Evolutionary conservation across 2,888 invertebrate genomes (phyloP).

Genomic region (Sipha maydis): DNA sequence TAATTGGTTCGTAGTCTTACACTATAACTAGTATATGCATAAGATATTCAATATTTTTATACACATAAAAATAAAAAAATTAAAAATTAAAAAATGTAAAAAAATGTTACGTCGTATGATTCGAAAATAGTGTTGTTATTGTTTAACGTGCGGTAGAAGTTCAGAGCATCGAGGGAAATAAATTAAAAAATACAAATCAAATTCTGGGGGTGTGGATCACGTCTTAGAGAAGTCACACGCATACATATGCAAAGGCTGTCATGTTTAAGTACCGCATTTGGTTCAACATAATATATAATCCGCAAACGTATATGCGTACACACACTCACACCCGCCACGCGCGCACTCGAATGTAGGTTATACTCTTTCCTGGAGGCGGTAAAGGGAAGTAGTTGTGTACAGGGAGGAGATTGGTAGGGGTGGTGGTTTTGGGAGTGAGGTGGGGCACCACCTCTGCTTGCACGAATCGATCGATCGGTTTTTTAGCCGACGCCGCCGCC

Average conservation of each 20-base stretch:
- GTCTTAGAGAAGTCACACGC: neutral
- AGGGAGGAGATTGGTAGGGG: too few species aligned
- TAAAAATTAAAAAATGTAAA: too few species aligned
- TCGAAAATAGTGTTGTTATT: too few species aligned
- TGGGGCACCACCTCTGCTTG: neutral
- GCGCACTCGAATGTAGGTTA: slow-evolving; percentile 48
- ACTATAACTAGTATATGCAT: too few species aligned
- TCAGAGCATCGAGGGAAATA: neutral
- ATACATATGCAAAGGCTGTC: neutral
- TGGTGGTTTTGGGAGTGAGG: neutral
- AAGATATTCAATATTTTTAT: too few species aligned
- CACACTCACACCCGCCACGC: neutral
- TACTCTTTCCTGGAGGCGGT: neutral
- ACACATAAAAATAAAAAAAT: too few species aligned
- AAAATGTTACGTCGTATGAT: too few species aligned
- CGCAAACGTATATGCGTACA: neutral
- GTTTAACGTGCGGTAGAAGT: too few species aligned
- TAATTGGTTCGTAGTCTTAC: too few species aligned
- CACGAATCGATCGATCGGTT: slow-evolving; percentile 44
- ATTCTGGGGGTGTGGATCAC: neutral
- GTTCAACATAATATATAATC: slow-evolving; percentile 18
- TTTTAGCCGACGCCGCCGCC: slow-evolving; percentile 24
- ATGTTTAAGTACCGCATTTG: slow-evolving; percentile 43
- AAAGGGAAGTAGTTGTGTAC: neutral
- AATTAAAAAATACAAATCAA: slow-evolving; percentile 24